phyloP scores from a whole-genome alignment of 92 coral and sea anemone species.

The Pocillopora grandis region DNA sequence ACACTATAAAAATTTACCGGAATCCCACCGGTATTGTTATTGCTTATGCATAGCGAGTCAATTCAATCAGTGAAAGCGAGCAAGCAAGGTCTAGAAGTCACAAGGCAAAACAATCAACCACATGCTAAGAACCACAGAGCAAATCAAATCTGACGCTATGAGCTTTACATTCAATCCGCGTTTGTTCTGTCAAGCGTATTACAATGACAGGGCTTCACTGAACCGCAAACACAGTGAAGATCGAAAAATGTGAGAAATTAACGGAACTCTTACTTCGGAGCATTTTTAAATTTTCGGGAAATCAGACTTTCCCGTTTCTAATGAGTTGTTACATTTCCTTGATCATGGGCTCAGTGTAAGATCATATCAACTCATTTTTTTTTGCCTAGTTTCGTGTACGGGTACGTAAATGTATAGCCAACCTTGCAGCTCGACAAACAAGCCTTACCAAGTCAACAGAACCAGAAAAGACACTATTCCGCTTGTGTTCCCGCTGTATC shows the following conservation, averaged over 20 bases:
- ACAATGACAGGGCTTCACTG: neutral
- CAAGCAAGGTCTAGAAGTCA: conserved; percentile 13
- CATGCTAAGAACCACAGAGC: conserved; percentile 1
- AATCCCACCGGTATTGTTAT: neutral
- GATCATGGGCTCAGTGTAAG: no score
- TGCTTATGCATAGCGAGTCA: conserved; percentile 21
- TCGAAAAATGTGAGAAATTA: neutral
- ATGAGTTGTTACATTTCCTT: neutral
- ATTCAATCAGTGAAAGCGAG: neutral
- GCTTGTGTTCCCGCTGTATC: no score
- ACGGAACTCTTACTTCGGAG: neutral
- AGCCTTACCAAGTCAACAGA: neutral
- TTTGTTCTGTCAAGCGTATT: conserved; percentile 6
- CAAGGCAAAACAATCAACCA: neutral
- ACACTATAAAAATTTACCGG: neutral
- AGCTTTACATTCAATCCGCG: neutral
- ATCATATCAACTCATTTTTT: no score
- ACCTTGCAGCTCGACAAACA: neutral
- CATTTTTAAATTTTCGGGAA: neutral
- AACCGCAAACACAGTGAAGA: neutral
- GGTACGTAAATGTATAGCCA: neutral
- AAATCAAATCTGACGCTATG: conserved; percentile 6
- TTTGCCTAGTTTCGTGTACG: neutral
- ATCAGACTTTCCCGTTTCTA: neutral
- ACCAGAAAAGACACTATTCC: no score